These are phyloP conservation scores for Notolepis coatsorum DNA, from an alignment of 2,797 vertebrate species.

Conservation along the genomic window DNA sequence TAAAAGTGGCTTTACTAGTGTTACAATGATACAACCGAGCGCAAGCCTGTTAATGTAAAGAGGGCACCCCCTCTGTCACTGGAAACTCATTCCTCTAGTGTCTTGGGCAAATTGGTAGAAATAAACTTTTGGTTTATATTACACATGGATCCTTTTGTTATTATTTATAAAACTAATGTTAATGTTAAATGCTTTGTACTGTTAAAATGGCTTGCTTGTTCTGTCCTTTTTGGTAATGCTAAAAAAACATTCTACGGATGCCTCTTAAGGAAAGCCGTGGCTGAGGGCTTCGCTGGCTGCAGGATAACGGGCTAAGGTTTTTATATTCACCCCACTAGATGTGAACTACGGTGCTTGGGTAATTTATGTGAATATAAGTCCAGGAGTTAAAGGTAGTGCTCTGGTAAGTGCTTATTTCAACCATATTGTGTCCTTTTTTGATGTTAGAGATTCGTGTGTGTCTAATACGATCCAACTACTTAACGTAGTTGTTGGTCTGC, in stretches of 20 bases:
- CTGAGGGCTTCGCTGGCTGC: constrained; percentile 57
- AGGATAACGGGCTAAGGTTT: constrained; percentile 57
- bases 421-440: constrained; percentile 49
- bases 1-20: constrained; percentile 86
- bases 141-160: constrained; percentile 82
- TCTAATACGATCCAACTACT: no score
- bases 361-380: constrained; percentile 64
- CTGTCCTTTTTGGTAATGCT: constrained; percentile 68
- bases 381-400: constrained; percentile 59
- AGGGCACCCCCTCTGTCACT: constrained; percentile 83
- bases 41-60: constrained; percentile 86
- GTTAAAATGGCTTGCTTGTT: constrained; percentile 80
- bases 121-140: constrained; percentile 90
- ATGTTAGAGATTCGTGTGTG: no score
- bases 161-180: constrained; percentile 79
- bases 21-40: constrained; percentile 78
- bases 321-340: constrained; percentile 61
- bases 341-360: constrained; percentile 63
- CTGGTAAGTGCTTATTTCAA: constrained; percentile 75
- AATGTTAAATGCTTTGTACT: constrained; percentile 82
- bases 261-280: constrained; percentile 58
- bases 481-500: no score
- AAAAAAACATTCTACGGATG: constrained; percentile 66
- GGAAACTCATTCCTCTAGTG: constrained; percentile 87
- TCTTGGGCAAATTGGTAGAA: constrained; percentile 89